Base-by-base conservation (phyloP, 2,888 invertebrate species). In the Caenorhabditis imperialis region DNA sequence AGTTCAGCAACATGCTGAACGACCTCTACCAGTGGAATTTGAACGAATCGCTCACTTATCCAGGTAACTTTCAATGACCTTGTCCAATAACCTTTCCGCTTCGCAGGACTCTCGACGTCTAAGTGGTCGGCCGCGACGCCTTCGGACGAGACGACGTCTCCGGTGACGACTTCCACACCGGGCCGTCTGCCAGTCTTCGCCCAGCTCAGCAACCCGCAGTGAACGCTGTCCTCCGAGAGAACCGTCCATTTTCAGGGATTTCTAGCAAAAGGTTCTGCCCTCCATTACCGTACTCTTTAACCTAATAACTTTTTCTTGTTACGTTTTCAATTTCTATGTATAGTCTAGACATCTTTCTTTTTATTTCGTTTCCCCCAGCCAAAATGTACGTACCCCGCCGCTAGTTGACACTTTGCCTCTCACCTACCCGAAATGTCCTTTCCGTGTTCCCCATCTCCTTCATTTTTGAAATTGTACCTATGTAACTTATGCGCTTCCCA, bases 161-260 rank as follows among this genome's bases (percentile, higher is more conserved):
- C 47, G 5, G 42, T 25, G 1, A 18, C 54, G 1, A 35, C 16
- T 6, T 57, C 42, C 22, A 77, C 47, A 18, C 63, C 77, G 4
- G 70, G 75, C n/a, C 73, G 82, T 54, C 69, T 82, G 38, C 82
- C 82, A 6, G 82, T 82, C 2, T 82, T 82, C 60, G 79, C 82
- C 0, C 81, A 81, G 38, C 76, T 82, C 38, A 75, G 77, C 55
- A 79, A 78, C 53, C 75, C 79, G 18, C 72, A 79, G 70, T 77
- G 45, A 70, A 22, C 23, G 22, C 1, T 7, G 14, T 16, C 18
- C 10, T 23, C 10, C 16, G 51, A 63, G 42, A 63, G 62, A 63
- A 63, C 57, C 62, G 71, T 57, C 62, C 62, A 71, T 62, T 40
- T 55, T 62, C 71, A 63, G 71, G 71, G 71, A 71, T 45, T 48